Base-by-base conservation (phyloP, 1,140 invertebrate species). In the Danaus melanippus region DNA sequence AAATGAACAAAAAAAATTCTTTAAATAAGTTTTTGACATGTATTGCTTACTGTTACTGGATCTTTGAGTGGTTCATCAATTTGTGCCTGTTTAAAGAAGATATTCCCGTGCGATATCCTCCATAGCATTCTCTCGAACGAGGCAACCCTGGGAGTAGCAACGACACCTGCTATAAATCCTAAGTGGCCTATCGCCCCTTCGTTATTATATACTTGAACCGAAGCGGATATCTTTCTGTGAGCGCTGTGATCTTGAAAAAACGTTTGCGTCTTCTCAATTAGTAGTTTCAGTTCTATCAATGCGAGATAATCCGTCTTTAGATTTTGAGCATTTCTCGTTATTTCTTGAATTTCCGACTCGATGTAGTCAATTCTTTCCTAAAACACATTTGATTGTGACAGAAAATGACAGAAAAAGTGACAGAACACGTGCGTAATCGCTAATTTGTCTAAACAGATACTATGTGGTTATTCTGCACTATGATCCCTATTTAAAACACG, bases 271-370 rank as follows among this genome's bases (percentile, higher is more conserved):
- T 97, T 97, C 62, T 93, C 92, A 46, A 98, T 89, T 21, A 98
- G 93, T 64, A 97, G 92, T 64, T 92, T 94, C 52, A 98, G 84
- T 80, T 98, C 97, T 32, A 93, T 95, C 15, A 98, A 86, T 64
- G 98, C 96, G 21, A 97, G 88, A 77, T 92, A 97, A 78, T 97
- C 98, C 56, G 92, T 93, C 83, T 97, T 97, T 56, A 98, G 81
- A 63, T 94, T 95, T 51, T 96, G 93, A 8, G 95, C 94, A 82
- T 97, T 98, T 51, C 93, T 92, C 71, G 95, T 97, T 32, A 98
- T 90, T 87, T 96, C 95, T 61, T 93, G 89, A 54, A 97, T 92
- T 77, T 97, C 95, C 67, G 92, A 93, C 85, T 97, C 95, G 9
- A 95, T 91, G 84, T 95, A 95, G 74, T 97, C 95, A 72, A 97